Evolutionary conservation across 1,140 invertebrate genomes (phyloP).

Genomic region (Coelopa frigida): DNA sequence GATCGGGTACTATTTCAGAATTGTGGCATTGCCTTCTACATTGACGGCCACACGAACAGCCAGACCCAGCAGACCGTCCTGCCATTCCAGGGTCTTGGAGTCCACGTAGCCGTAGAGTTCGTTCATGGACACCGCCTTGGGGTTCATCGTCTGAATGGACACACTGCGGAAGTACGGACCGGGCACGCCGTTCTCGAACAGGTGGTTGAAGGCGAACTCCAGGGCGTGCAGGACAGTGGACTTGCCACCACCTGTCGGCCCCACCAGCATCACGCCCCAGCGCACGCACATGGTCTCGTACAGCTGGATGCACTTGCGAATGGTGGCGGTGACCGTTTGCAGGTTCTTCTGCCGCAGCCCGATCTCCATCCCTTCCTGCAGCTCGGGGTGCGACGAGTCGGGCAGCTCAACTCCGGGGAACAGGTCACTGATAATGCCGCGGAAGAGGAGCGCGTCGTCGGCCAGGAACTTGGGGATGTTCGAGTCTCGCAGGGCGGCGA

Average conservation of each 20-base stretch:
- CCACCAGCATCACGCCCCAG: conserved; percentile 90
- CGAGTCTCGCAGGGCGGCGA: conserved; percentile 80
- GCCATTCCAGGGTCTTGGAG: conserved; percentile 78
- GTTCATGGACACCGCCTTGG: conserved; percentile 80
- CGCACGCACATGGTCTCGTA: conserved; percentile 89
- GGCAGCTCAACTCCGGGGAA: conserved; percentile 79
- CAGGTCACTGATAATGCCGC: conserved; percentile 81
- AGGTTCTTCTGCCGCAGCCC: conserved; percentile 49
- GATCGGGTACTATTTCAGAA: neutral
- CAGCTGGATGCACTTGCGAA: conserved; percentile 75
- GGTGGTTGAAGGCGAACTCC: conserved; percentile 56
- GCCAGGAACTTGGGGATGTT: conserved; percentile 88
- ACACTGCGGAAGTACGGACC: conserved; percentile 57
- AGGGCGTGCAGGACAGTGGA: conserved; percentile 61
- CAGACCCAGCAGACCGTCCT: conserved; percentile 73
- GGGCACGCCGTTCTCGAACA: conserved; percentile 50
- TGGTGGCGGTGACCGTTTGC: conserved; percentile 57
- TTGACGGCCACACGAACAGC: conserved; percentile 62
- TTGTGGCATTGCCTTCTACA: conserved; percentile 43
- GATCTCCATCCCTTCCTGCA: conserved; percentile 52
- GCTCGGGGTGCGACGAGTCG: conserved; percentile 67
- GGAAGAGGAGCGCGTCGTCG: conserved; percentile 75
- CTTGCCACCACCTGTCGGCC: conserved; percentile 79
- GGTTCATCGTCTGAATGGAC: conserved; percentile 69
- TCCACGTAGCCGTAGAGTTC: conserved; percentile 86